Percentiles rank a stretch among this genome's conserved stretches.
Conservation (phyloP, 2,113 vertebrate genomes). For the Anhinga rufa region DNA sequence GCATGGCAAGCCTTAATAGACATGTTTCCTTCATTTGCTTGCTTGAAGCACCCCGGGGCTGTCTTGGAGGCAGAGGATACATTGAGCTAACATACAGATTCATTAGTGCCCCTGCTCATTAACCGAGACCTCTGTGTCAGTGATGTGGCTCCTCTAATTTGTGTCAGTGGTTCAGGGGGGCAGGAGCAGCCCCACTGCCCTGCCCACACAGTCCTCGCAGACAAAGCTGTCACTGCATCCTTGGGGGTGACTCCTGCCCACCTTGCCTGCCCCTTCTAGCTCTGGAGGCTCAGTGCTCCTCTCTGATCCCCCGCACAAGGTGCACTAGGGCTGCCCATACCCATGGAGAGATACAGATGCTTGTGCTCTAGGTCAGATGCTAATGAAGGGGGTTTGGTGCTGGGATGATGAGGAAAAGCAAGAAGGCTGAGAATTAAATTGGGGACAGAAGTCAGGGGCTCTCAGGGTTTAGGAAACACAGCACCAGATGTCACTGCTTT, state of each 20-base stretch:
- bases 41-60: neutral
- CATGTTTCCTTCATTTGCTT: neutral
- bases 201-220: neutral
- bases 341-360: accelerated
- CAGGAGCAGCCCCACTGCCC: neutral
- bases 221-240: neutral
- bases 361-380: neutral
- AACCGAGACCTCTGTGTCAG: neutral
- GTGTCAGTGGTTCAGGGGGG: neutral
- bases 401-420: neutral
- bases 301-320: accelerated
- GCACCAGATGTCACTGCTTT: neutral
- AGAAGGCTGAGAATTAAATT: neutral
- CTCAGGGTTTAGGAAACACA: neutral
- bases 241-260: neutral
- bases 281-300: neutral
- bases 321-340: neutral
- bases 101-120: constrained; percentile 22
- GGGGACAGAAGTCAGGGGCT: neutral
- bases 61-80: neutral
- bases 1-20: neutral
- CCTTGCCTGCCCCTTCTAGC: neutral
- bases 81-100: neutral
- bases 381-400: neutral
- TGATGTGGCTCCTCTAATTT: neutral